Evolutionary conservation across 1,140 invertebrate genomes (phyloP).

Genomic region (Arion vulgaris): DNA sequence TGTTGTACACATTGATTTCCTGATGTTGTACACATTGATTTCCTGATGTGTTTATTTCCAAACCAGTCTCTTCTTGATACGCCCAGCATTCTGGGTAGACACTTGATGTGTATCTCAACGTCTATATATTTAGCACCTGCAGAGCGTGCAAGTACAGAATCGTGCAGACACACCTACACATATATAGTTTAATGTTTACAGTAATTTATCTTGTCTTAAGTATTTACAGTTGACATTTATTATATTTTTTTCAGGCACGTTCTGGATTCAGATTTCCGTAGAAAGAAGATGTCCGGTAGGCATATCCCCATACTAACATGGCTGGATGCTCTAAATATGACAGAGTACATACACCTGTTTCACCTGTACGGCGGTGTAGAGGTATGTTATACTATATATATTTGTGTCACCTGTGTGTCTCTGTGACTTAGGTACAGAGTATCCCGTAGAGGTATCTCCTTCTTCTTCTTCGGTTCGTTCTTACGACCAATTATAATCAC

Average conservation of each 20-base stretch:
- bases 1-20: no score
- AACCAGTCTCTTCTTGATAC: no score
- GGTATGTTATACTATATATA: constrained; percentile 59
- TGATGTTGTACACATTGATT: no score
- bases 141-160: neutral
- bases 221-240: no score
- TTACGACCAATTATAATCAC: no score
- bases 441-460: no score
- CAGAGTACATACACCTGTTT: constrained; percentile 56
- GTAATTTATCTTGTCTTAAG: neutral
- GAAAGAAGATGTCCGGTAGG: constrained; percentile 58
- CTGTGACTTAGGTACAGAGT: no score
- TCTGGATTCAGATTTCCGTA: constrained; percentile 40
- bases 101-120: neutral
- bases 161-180: neutral
- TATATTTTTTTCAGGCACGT: neutral
- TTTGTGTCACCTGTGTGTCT: no score
- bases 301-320: constrained; percentile 62
- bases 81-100: no score
- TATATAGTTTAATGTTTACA: neutral
- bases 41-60: no score
- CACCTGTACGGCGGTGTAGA: constrained; percentile 63
- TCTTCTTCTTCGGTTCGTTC: no score
- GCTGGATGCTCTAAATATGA: constrained; percentile 60
- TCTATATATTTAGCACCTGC: neutral